Conservation (phyloP, 2,888 invertebrate genomes). For the Drosophila kambysellisi region DNA sequence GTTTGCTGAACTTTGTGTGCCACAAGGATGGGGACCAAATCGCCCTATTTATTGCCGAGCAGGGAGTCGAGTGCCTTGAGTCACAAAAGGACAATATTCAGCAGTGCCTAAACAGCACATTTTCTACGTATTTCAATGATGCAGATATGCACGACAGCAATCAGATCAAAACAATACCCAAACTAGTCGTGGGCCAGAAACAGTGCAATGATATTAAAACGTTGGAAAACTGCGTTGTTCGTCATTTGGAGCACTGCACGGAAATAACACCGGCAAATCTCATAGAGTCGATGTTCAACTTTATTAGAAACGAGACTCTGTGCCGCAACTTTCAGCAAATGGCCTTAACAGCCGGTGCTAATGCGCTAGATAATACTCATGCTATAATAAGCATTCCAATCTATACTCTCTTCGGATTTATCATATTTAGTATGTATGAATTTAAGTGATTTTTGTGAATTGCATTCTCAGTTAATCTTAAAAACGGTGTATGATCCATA, state of each 20-base stretch:
- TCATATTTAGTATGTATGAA: conserved; percentile 13
- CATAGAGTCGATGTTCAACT: conserved; percentile 83
- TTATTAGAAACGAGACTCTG: conserved; percentile 82
- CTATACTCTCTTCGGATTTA: conserved; percentile 10
- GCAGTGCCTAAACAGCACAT: conserved; percentile 88
- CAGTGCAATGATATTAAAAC: conserved; percentile 82
- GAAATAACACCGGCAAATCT: conserved; percentile 84
- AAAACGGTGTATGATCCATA: conserved; percentile 14
- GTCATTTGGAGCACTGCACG: conserved; percentile 76
- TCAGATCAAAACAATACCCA: conserved; percentile 86
- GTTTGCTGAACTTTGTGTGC: conserved; percentile 90
- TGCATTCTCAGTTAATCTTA: conserved; percentile 6
- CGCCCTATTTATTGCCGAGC: conserved; percentile 92
- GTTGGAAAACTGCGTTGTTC: conserved; percentile 81
- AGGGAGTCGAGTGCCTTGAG: conserved; percentile 91
- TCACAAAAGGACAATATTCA: conserved; percentile 87
- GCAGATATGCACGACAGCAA: conserved; percentile 85
- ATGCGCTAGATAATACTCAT: not conserved
- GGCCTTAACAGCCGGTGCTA: conserved; percentile 36
- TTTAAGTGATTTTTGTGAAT: conserved; percentile 22
- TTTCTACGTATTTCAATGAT: conserved; percentile 85
- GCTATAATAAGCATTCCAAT: conserved; percentile 22
- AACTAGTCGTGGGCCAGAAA: conserved; percentile 87
- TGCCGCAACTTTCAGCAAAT: conserved; percentile 71
- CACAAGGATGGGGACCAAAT: conserved; percentile 93